Percentiles rank a stretch among this genome's conserved stretches.
Evolutionary conservation across 2,113 vertebrate species (phyloP).

Genomic region (Nansenia antarctica): DNA sequence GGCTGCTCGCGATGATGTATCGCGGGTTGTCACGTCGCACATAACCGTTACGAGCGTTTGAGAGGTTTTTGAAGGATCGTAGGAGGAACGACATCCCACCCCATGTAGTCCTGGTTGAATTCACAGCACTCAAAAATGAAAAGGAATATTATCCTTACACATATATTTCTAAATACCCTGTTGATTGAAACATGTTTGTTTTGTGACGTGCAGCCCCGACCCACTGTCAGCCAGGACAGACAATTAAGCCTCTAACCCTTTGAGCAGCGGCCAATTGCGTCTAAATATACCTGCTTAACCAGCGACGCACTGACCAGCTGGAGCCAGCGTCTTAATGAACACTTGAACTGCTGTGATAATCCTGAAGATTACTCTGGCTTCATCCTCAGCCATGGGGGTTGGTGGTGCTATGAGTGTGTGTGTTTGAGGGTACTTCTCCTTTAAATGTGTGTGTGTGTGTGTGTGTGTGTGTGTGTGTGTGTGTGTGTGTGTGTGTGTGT

Average conservation of each 20-base stretch:
- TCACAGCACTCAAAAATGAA: background rate
- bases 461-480: conserved; percentile 4
- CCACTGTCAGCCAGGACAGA: conserved; percentile 33
- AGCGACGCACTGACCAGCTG: conserved; percentile 18
- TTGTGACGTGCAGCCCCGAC: background rate
- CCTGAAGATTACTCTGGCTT: conserved; percentile 11
- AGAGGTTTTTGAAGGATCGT: too few relatives aligned
- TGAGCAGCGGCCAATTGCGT: conserved; percentile 40
- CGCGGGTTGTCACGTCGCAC: too few relatives aligned
- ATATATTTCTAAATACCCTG: too few relatives aligned
- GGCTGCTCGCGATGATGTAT: too few relatives aligned
- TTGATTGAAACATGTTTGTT: too few relatives aligned
- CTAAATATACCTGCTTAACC: conserved; percentile 35
- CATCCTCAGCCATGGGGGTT: background rate
- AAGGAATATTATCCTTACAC: background rate
- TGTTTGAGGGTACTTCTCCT: conserved; percentile 3
- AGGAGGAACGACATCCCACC: too few relatives aligned
- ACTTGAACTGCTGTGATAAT: background rate
- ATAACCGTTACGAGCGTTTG: too few relatives aligned
- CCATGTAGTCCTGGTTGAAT: too few relatives aligned
- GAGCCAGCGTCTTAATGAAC: background rate
- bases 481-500: conserved; percentile 23
- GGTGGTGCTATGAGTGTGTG: background rate
- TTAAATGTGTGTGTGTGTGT: conserved; percentile 7
- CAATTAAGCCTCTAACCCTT: conserved; percentile 44